Evolutionary conservation across 2,797 vertebrate genomes (phyloP).

Genomic region (Anguilla anguilla): DNA sequence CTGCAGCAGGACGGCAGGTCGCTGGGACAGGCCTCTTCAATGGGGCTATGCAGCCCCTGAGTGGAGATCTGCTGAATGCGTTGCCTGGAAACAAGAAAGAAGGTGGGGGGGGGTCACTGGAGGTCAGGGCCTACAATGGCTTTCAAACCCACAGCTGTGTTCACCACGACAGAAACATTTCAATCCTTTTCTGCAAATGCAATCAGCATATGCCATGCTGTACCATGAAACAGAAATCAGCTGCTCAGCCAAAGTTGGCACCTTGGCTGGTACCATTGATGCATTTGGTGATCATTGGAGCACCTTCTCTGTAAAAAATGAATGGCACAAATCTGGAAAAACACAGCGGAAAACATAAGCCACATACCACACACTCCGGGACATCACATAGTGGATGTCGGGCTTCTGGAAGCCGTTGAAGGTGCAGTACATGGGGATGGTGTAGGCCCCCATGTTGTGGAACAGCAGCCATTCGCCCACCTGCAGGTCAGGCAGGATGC

Average conservation of each 20-base stretch:
- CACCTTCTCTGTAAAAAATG: too few relatives aligned
- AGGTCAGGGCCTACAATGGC: slow-evolving; percentile 11
- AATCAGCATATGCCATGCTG: too few relatives aligned
- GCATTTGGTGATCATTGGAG: too few relatives aligned
- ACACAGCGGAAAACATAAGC: neutral
- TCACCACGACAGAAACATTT: neutral
- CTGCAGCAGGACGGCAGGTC: slow-evolving; percentile 83
- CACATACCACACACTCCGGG: slow-evolving; percentile 86
- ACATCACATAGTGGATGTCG: slow-evolving; percentile 88
- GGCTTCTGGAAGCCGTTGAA: slow-evolving; percentile 97
- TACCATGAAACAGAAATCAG: too few relatives aligned
- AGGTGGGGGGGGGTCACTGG: neutral
- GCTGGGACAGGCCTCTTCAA: slow-evolving; percentile 71
- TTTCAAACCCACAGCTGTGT: neutral
- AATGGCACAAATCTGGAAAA: too few relatives aligned
- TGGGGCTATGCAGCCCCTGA: slow-evolving; percentile 70
- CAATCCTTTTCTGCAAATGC: neutral
- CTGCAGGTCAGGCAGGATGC: slow-evolving; percentile 85
- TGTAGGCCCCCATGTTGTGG: slow-evolving; percentile 98
- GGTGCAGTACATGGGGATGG: slow-evolving; percentile 88
- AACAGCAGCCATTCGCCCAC: slow-evolving; percentile 96
- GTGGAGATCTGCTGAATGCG: slow-evolving; percentile 83
- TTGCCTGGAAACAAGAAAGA: slow-evolving; percentile 73
- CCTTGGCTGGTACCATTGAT: too few relatives aligned
- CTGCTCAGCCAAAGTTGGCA: too few relatives aligned